phyloP scores from a whole-genome alignment of 2,888 invertebrate genomes.

The Sialis fuliginosa region DNA sequence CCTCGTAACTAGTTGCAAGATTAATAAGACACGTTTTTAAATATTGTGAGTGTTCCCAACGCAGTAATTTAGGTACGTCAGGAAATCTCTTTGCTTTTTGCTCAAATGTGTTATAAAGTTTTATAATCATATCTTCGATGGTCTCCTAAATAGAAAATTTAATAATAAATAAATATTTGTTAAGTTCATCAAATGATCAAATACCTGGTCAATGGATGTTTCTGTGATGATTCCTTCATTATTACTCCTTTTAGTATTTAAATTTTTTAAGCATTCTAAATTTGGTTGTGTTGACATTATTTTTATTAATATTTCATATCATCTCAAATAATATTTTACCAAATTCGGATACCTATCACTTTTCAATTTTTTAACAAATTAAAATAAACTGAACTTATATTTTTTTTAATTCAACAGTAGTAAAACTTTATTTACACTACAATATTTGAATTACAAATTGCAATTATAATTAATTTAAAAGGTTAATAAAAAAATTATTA shows the following conservation, averaged over 20 bases:
- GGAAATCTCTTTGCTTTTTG: slow-evolving; percentile 30
- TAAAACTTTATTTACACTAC: too few species aligned
- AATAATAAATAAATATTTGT: slow-evolving; percentile 8
- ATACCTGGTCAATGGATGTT: slow-evolving; percentile 42
- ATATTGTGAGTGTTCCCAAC: slow-evolving; percentile 43
- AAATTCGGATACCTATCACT: too few species aligned
- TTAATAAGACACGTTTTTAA: slow-evolving; percentile 47
- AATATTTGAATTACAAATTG: too few species aligned
- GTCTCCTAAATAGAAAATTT: slow-evolving; percentile 26
- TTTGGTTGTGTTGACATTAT: slow-evolving; percentile 2
- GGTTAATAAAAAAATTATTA: too few species aligned
- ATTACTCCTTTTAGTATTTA: slow-evolving; percentile 30
- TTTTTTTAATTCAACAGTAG: too few species aligned
- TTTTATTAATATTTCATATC: too few species aligned
- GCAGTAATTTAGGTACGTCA: slow-evolving; percentile 39
- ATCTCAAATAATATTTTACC: too few species aligned
- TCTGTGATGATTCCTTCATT: slow-evolving; percentile 38
- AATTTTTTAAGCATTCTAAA: slow-evolving; percentile 18
- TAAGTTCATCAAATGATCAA: slow-evolving; percentile 2
- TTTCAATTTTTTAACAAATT: too few species aligned
- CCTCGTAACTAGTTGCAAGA: slow-evolving; percentile 53
- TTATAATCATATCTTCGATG: slow-evolving; percentile 36
- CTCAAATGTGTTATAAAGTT: slow-evolving; percentile 30
- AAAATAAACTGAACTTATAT: too few species aligned
- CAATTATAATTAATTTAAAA: too few species aligned